Percentiles rank a stretch among this genome's conserved stretches.
Conservation (phyloP, 2,888 invertebrate species). For the Agrotis segetum region DNA sequence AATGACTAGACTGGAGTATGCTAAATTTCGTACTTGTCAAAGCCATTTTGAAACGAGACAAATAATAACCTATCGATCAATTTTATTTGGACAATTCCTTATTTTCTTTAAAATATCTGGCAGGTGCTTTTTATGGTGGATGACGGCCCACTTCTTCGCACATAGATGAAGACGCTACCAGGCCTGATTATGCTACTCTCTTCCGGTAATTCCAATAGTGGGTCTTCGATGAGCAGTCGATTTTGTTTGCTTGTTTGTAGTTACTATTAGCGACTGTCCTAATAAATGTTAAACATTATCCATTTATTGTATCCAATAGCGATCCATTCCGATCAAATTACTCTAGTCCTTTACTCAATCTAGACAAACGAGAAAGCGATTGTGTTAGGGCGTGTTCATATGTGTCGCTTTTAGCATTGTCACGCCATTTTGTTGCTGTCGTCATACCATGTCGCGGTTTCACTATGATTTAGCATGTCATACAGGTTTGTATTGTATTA, state of each 20-base stretch:
- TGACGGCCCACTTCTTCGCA: too few species aligned
- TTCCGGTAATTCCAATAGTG: too few species aligned
- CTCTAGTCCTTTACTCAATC: constrained; percentile 63
- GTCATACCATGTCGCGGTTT: constrained; percentile 43
- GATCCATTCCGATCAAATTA: constrained; percentile 31
- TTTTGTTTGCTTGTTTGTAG: not conserved
- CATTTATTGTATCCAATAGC: constrained; percentile 19
- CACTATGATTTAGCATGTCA: constrained; percentile 55
- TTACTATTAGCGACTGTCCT: not conserved
- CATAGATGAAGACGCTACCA: not conserved
- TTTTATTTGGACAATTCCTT: not conserved
- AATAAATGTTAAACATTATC: constrained; percentile 8
- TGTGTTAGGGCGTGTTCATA: constrained; percentile 63
- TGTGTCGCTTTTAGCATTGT: constrained; percentile 50
- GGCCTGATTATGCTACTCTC: too few species aligned
- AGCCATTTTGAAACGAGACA: too few species aligned
- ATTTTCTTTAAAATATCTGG: not conserved
- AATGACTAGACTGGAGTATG: not conserved
- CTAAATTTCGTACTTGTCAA: not conserved
- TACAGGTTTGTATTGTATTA: constrained; percentile 59
- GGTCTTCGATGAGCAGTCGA: not conserved
- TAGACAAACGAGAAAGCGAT: constrained; percentile 77
- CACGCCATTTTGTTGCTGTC: constrained; percentile 54
- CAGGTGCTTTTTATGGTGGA: not conserved
- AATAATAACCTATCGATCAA: too few species aligned